Base-by-base conservation (phyloP, 2,113 vertebrate species). In the Phalacrocorax aristotelis region DNA sequence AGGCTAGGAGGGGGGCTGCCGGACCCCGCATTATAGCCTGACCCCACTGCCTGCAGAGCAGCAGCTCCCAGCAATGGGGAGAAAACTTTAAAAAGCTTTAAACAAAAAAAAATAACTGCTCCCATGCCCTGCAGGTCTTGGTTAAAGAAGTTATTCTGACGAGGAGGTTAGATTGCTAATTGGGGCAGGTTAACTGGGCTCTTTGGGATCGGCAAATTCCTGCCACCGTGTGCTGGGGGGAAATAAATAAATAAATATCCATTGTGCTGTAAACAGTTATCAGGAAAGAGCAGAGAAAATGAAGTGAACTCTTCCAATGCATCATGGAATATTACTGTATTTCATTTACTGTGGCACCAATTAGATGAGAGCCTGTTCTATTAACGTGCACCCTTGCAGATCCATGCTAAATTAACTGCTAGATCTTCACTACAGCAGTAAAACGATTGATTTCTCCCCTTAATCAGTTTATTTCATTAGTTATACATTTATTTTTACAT, bases 401-500 rank as follows among this genome's bases (percentile, higher is more conserved):
- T 98, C 98, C 98, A 97, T 98, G 98, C 98, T 98, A 98, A 99
- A 99, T 99, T 98, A 99, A 99, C 98, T 99, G 98, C 98, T 98
- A 97, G 98, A 98, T 99, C 99, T 99, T 98, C 98, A 98, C 98
- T 98, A 98, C 97, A 96, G 98, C 98, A 98, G 98, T 98, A 98
- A 99, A 99, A 97, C 98, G 98, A 99, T 99, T 99, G 99, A 99
- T 99, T 99, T 98, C 94, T 95, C 97, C 97, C 98, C 98, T 98
- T 99, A 99, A 99, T 99, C 99, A 98, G 98, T 98, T 99, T 99
- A 99, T 99, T 99, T 98, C 98, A 99, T 99, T 99, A 99, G 99
- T 98, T 98, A 98, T 98, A 98, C 98, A 98, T 99, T 99, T 98
- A 97, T 98, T 97, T 98, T 97, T 97, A 95, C 97, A 97, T 75